Base-by-base conservation (phyloP, 2,888 invertebrate genomes). In the Acrobasis consociella region DNA sequence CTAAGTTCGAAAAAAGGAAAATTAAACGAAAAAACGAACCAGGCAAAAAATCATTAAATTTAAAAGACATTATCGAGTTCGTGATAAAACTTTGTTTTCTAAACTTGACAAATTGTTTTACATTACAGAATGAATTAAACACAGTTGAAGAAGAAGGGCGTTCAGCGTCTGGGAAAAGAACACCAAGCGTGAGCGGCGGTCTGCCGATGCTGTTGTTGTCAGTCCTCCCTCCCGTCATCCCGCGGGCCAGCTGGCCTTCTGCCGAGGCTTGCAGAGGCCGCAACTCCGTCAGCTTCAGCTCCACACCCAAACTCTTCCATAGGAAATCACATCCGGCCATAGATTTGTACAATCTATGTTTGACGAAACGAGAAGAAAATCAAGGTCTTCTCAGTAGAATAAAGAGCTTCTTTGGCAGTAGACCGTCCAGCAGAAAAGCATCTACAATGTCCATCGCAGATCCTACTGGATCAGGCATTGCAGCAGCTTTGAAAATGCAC, bases 181-280 rank as follows among this genome's bases (percentile, higher is more conserved):
- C 95, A 9, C 95, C 95, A 0, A 95, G 95, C 78, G 93, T 95
- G 64, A 94, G 94, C 38, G 95, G 95, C 13, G 95, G 95, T 16
- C 86, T 96, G 22, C 96, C 96, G 0, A 93, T 96, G 85, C 89
- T 96, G 9, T 85, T 96, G 39, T 93, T 96, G 2, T 96, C 96
- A 16, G 96, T 96, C 9, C 87, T 96, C 0, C 96, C 96, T 0
- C 96, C 96, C 1, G 95, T 96, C 60, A 96, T 96, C 62, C 96
- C 96, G 0, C 92, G 96, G 51, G 96, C 96, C 8, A 95, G 95
- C 81, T 96, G 96, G 96, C 96, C 96, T 0, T 95, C 96, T 11
- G 94, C 96, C 0, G 95, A 96, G 73, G 94, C 93, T 53, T 94
- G 91, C 82, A 90, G 94, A 64, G 93, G 94, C 0, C 81, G 94